Evolutionary conservation across 2,797 vertebrate species (phyloP).

Genomic region (Anguilla pacifica): DNA sequence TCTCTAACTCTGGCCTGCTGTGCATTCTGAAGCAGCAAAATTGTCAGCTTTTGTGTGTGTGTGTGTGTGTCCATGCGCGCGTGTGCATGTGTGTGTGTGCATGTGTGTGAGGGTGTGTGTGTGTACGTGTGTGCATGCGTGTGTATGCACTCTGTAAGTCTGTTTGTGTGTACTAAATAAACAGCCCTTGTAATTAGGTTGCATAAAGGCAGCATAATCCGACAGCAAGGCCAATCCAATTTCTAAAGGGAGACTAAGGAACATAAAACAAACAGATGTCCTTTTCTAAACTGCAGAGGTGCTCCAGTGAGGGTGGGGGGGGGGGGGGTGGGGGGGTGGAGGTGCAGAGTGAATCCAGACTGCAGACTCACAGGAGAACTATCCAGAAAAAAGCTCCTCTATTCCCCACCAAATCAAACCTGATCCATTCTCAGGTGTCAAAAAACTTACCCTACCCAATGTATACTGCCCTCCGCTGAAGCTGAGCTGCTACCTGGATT

Average conservation of each 20-base stretch:
- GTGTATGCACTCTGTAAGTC: neutral
- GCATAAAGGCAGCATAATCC: neutral
- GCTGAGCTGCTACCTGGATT: neutral
- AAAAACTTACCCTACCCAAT: neutral
- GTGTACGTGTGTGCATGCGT: neutral
- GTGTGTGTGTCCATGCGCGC: neutral
- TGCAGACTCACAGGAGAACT: neutral
- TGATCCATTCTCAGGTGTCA: neutral
- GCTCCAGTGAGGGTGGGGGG: neutral
- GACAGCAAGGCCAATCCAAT: neutral
- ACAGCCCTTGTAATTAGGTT: conserved; percentile 3
- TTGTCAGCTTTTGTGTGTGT: neutral
- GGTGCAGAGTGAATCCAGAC: neutral
- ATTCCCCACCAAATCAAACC: neutral
- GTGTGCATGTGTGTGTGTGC: neutral
- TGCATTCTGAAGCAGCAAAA: conserved; percentile 4
- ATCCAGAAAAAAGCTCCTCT: neutral
- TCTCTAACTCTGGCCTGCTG: neutral
- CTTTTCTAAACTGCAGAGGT: neutral
- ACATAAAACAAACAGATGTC: neutral
- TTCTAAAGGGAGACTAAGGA: neutral
- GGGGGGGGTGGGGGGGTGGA: neutral
- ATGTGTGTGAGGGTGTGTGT: no score
- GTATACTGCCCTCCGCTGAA: neutral
- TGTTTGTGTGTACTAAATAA: neutral